These are phyloP conservation scores for Ceuthmochares aereus DNA, from an alignment of 2,113 vertebrate genomes.

Conservation along the genomic window DNA sequence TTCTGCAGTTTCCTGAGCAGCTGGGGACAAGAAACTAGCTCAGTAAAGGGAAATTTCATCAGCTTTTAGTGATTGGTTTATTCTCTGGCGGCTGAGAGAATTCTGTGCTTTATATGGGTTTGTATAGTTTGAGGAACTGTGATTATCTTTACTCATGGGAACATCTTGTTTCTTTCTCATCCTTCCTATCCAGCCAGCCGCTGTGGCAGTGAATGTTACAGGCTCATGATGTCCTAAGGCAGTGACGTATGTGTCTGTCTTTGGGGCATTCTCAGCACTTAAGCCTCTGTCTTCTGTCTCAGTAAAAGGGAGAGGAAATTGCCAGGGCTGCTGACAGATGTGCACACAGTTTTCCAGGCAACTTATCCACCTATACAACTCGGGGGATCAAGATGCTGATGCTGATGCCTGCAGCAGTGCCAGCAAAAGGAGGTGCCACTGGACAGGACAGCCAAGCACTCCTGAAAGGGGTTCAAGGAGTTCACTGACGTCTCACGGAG, in stretches of 20 bases:
- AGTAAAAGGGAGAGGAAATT: neutral
- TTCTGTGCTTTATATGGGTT: neutral
- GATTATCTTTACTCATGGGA: neutral
- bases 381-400: neutral
- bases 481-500: rapidly evolving
- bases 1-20: neutral
- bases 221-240: neutral
- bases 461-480: neutral
- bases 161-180: neutral
- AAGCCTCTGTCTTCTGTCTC: neutral
- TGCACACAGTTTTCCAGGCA: neutral
- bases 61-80: neutral
- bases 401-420: neutral
- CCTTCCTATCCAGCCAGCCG: neutral
- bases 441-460: neutral
- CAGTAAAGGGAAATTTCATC: neutral
- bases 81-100: neutral
- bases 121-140: neutral
- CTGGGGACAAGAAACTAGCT: neutral
- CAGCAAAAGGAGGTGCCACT: neutral
- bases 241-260: neutral
- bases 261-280: neutral
- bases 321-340: neutral
- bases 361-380: neutral
- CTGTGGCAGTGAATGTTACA: neutral